These are phyloP conservation scores for Dusona sp. DNA, from an alignment of 2,888 invertebrate species.

Conservation along the genomic window DNA sequence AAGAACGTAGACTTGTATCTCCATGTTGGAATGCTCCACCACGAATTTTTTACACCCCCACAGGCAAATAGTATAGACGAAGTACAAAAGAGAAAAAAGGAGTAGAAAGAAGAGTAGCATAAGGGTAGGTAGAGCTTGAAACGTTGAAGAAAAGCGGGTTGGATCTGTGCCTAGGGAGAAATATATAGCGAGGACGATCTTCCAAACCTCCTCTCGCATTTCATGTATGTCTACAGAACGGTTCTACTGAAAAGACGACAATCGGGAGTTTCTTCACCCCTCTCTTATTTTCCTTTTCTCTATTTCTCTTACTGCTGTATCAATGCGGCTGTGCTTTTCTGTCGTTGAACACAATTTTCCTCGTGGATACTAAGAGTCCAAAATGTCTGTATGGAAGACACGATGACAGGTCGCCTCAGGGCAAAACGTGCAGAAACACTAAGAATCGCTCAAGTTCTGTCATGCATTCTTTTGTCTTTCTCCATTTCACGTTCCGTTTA, in stretches of 20 bases:
- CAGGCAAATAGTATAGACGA: slow-evolving; percentile 36
- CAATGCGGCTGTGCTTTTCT: slow-evolving; percentile 54
- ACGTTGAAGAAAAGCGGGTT: slow-evolving; percentile 17
- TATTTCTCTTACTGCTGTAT: slow-evolving; percentile 24
- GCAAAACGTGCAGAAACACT: slow-evolving; percentile 42
- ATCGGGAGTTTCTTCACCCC: slow-evolving; percentile 50
- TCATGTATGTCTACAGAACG: slow-evolving; percentile 21
- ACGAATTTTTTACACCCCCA: slow-evolving; percentile 17
- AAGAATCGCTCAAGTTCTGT: slow-evolving; percentile 36
- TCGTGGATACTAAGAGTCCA: slow-evolving; percentile 36
- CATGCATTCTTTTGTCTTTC: not conserved
- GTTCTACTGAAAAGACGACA: slow-evolving; percentile 57
- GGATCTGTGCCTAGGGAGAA: slow-evolving; percentile 53
- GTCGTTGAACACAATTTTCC: slow-evolving; percentile 11
- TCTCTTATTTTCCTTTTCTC: slow-evolving; percentile 21
- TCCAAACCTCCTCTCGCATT: slow-evolving; percentile 35
- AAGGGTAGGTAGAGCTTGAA: not conserved
- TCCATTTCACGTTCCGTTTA: not conserved
- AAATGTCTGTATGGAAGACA: slow-evolving; percentile 47
- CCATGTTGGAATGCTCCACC: not conserved
- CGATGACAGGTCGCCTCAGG: slow-evolving; percentile 37
- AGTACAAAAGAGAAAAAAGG: not conserved
- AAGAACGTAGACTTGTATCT: slow-evolving; percentile 36
- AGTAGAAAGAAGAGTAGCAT: not conserved
- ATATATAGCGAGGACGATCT: slow-evolving; percentile 40